Evolutionary conservation across 2,113 vertebrate species (phyloP).

Genomic region (Lophura nycthemera): DNA sequence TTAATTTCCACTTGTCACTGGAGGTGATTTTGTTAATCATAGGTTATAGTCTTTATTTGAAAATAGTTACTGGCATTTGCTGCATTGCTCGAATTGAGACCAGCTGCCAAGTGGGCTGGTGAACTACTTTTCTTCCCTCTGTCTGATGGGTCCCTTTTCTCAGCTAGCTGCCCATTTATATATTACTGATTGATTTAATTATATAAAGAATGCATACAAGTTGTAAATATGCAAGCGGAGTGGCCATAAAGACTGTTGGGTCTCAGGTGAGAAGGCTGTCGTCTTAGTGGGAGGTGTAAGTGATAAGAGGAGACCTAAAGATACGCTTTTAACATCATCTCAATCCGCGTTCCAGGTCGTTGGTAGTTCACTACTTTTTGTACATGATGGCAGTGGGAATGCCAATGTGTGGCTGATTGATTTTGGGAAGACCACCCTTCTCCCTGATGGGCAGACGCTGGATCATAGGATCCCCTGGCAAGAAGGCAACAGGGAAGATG

Average conservation of each 20-base stretch:
- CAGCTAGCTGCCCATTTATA: not conserved
- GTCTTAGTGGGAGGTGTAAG: not conserved
- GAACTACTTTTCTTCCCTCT: not conserved
- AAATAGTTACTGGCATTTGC: not conserved
- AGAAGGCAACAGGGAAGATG: conserved; percentile 96
- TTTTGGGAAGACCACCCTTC: conserved; percentile 93
- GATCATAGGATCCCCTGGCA: conserved; percentile 91
- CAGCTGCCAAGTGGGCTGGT: not conserved
- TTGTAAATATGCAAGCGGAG: not conserved
- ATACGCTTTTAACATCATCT: not conserved
- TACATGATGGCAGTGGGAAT: conserved; percentile 89
- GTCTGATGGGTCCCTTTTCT: not conserved
- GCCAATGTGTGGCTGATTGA: conserved; percentile 97
- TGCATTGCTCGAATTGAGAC: not conserved
- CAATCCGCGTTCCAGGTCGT: conserved; percentile 83
- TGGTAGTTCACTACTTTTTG: conserved; percentile 98
- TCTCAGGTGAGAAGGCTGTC: not conserved
- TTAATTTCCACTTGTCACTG: not conserved
- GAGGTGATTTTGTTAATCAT: not conserved
- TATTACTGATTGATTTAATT: not conserved
- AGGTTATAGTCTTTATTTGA: not conserved
- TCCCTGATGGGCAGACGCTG: conserved; percentile 89
- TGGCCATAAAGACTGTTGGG: not conserved
- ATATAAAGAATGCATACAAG: not conserved
- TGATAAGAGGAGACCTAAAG: not conserved